phyloP scores from a whole-genome alignment of 2,888 invertebrate species.

The Ctenicera cuprea region DNA sequence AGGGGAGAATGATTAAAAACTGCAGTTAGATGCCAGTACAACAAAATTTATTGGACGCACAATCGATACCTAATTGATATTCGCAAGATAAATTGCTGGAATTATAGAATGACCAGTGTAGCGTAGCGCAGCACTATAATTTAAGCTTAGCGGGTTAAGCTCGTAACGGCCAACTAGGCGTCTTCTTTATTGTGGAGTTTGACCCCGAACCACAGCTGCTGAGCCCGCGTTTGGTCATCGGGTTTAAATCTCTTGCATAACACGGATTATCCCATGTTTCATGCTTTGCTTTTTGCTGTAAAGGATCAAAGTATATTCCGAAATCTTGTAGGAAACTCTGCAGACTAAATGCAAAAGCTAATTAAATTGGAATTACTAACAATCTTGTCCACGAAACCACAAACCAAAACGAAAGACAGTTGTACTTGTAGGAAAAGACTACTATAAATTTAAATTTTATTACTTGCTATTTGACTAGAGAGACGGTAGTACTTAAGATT shows the following conservation, averaged over 20 bases:
- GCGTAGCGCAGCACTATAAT: constrained; percentile 65
- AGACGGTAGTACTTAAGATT: no score
- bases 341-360: neutral
- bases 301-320: constrained; percentile 10
- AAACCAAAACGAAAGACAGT: no score
- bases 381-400: no score
- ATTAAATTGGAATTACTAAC: neutral
- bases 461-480: no score
- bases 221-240: constrained; percentile 61
- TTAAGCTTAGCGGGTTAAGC: constrained; percentile 68
- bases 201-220: constrained; percentile 67
- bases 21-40: constrained; percentile 17
- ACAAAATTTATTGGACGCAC: constrained; percentile 44
- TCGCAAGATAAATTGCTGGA: constrained; percentile 63
- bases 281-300: constrained; percentile 30
- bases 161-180: constrained; percentile 64
- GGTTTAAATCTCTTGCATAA: constrained; percentile 49
- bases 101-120: constrained; percentile 60
- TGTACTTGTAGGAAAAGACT: no score
- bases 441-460: no score
- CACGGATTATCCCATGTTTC: constrained; percentile 39
- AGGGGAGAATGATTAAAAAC: constrained; percentile 31
- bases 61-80: constrained; percentile 64
- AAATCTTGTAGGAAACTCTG: neutral
- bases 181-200: constrained; percentile 68